Evolutionary conservation across 1,140 invertebrate genomes (phyloP).

Genomic region (Homalodisca vitripennis): DNA sequence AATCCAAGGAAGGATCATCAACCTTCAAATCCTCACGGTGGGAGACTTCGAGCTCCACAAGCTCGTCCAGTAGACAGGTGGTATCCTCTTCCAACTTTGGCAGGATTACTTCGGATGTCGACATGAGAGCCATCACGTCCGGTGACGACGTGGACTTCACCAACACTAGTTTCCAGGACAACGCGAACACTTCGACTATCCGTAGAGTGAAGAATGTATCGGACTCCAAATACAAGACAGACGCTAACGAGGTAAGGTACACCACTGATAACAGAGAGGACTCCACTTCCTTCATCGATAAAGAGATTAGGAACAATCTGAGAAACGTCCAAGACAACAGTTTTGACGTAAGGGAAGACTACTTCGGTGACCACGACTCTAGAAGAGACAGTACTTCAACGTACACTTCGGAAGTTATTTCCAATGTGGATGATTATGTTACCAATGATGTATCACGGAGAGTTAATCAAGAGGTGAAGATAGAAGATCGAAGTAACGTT

Average conservation of each 20-base stretch:
- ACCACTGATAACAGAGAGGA: not conserved
- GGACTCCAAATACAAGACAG: not conserved
- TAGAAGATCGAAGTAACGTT: slow-evolving; percentile 1
- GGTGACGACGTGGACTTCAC: slow-evolving; percentile 10
- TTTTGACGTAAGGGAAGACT: not conserved
- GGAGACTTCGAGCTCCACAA: slow-evolving; percentile 34
- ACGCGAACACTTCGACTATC: not conserved
- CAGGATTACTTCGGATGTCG: not conserved
- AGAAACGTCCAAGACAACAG: slow-evolving; percentile 1
- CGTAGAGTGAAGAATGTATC: not conserved
- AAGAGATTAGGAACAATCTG: not conserved
- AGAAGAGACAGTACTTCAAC: slow-evolving; percentile 13
- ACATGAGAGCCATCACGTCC: slow-evolving; percentile 28
- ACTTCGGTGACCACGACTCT: not conserved
- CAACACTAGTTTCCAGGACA: not conserved
- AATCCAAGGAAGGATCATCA: slow-evolving; percentile 17
- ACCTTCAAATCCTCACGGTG: slow-evolving; percentile 29
- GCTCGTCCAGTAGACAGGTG: slow-evolving; percentile 30
- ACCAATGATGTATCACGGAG: not conserved
- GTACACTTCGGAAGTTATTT: not conserved
- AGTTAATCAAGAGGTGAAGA: not conserved
- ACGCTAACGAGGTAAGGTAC: not conserved
- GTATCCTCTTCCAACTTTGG: slow-evolving; percentile 10
- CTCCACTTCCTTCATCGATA: not conserved
- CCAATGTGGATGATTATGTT: slow-evolving; percentile 5